Percentiles rank a stretch among this genome's conserved stretches.
phyloP scores from a whole-genome alignment of 2,797 vertebrate species.

The Potorous gilbertii region DNA sequence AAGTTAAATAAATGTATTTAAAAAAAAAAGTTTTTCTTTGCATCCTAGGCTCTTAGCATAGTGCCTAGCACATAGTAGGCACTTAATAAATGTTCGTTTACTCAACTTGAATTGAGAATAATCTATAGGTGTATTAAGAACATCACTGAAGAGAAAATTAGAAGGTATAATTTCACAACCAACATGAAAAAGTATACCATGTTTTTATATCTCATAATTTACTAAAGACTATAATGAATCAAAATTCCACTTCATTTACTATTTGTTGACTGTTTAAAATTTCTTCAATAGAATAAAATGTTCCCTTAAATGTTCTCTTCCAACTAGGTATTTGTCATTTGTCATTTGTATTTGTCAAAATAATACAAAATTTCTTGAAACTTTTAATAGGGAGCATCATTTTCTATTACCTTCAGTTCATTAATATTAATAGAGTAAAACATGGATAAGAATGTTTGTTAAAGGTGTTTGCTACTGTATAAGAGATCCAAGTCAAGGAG shows the following conservation, averaged over 20 bases:
- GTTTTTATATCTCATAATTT: background rate
- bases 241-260: background rate
- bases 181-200: background rate
- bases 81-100: background rate
- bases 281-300: background rate
- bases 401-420: background rate
- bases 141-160: background rate
- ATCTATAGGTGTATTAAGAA: background rate
- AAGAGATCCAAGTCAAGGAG: background rate
- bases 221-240: background rate
- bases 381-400: background rate
- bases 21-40: background rate
- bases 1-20: too few species aligned
- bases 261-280: background rate
- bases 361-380: background rate
- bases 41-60: background rate
- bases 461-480: background rate
- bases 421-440: background rate
- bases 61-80: background rate
- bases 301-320: background rate
- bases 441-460: background rate
- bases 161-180: background rate
- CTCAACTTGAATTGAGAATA: background rate
- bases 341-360: background rate
- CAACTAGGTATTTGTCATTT: background rate